Conservation (phyloP, 2,113 vertebrate genomes). For the Tachuris rubrigastra region DNA sequence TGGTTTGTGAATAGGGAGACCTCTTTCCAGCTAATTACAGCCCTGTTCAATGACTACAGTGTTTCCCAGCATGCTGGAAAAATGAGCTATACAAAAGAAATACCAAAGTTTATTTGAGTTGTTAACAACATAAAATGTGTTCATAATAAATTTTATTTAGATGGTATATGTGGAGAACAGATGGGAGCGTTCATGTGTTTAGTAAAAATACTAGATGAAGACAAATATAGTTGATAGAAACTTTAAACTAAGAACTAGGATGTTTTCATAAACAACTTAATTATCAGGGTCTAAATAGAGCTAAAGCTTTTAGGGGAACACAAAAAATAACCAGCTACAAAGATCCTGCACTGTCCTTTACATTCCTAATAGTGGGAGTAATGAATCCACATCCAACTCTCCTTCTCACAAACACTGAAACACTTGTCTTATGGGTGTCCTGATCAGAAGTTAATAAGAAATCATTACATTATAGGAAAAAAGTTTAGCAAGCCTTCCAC, state of each 20-base stretch:
- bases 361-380: background rate
- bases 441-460: background rate
- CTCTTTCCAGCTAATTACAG: background rate
- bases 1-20: background rate
- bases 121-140: background rate
- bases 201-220: conserved; percentile 35
- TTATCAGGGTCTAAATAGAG: conserved; percentile 1
- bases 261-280: conserved; percentile 23
- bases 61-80: background rate
- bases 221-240: conserved; percentile 28
- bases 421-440: background rate
- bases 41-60: background rate
- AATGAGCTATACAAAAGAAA: conserved; percentile 11
- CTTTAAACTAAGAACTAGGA: conserved; percentile 28
- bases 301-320: background rate
- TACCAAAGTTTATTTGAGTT: background rate
- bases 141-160: conserved; percentile 27
- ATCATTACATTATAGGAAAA: background rate
- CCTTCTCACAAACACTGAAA: background rate
- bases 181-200: background rate
- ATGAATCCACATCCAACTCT: background rate
- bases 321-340: background rate
- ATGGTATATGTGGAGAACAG: background rate
- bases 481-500: background rate
- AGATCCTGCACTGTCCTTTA: background rate